These are phyloP conservation scores for Parascotia fuliginaria DNA, from an alignment of 2,888 invertebrate species.

Conservation along the genomic window DNA sequence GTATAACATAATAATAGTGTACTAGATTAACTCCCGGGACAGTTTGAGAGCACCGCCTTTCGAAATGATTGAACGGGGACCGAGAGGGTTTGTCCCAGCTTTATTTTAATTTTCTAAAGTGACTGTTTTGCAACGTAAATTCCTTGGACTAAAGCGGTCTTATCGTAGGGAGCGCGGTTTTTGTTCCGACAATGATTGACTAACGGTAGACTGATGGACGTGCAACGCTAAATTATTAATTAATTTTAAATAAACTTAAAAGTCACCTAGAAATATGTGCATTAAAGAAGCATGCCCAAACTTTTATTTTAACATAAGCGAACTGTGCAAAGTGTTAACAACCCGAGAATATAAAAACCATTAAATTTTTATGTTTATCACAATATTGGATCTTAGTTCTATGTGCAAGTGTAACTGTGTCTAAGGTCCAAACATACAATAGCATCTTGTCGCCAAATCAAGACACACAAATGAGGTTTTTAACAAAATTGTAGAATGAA, in stretches of 20 bases:
- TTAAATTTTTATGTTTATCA: conserved; percentile 39
- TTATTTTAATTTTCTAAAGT: conserved; percentile 85
- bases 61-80: conserved; percentile 84
- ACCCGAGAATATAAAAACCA: conserved; percentile 49
- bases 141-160: conserved; percentile 61
- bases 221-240: conserved; percentile 40
- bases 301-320: conserved; percentile 34
- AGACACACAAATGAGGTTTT: background rate
- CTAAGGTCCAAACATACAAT: conserved; percentile 26
- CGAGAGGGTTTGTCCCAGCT: conserved; percentile 74
- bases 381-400: conserved; percentile 68
- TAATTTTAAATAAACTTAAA: conserved; percentile 29
- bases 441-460: background rate
- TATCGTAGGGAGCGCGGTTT: conserved; percentile 60
- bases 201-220: conserved; percentile 45
- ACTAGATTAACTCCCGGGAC: conserved; percentile 71
- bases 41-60: conserved; percentile 73
- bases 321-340: conserved; percentile 46
- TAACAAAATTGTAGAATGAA: too few relatives aligned
- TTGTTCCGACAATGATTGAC: conserved; percentile 53
- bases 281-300: conserved; percentile 50
- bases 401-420: conserved; percentile 72
- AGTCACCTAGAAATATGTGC: conserved; percentile 41
- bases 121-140: conserved; percentile 80
- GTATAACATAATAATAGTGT: conserved; percentile 57